phyloP scores from a whole-genome alignment of 1,140 invertebrate genomes.

The Campodea augens region DNA sequence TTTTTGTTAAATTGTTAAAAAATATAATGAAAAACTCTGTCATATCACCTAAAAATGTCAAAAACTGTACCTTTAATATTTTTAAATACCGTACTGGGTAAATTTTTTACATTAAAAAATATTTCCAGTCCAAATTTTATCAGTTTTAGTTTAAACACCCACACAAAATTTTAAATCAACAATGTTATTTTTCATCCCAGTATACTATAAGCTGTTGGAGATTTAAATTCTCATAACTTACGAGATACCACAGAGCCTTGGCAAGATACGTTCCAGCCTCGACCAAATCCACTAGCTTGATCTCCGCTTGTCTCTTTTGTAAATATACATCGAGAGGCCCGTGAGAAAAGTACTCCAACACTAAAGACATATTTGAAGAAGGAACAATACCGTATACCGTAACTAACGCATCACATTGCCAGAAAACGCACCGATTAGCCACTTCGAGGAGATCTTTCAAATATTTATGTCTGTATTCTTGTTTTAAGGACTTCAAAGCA shows the following conservation, averaged over 20 bases:
- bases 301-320: conserved; percentile 25
- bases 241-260: conserved; percentile 58
- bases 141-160: too few relatives aligned
- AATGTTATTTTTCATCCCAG: too few relatives aligned
- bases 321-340: conserved; percentile 61
- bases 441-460: conserved; percentile 53
- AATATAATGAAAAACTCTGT: too few relatives aligned
- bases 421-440: conserved; percentile 48
- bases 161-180: too few relatives aligned
- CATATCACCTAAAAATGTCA: too few relatives aligned
- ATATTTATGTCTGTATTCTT: conserved; percentile 33
- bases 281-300: conserved; percentile 50
- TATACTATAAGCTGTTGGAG: too few relatives aligned
- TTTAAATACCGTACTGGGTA: too few relatives aligned
- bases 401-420: conserved; percentile 50
- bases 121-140: too few relatives aligned
- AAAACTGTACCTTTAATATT: too few relatives aligned
- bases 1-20: too few relatives aligned
- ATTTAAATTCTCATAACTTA: too few relatives aligned
- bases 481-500: conserved; percentile 51
- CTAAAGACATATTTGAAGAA: conserved; percentile 48
- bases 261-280: conserved; percentile 55
- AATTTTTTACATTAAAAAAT: too few relatives aligned
- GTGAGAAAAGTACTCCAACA: conserved; percentile 54
- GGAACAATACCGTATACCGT: conserved; percentile 53